Evolutionary conservation across 2,888 invertebrate species (phyloP), one percentile per base, ranked within the genome.

Genomic region (Chesias legatella): DNA sequence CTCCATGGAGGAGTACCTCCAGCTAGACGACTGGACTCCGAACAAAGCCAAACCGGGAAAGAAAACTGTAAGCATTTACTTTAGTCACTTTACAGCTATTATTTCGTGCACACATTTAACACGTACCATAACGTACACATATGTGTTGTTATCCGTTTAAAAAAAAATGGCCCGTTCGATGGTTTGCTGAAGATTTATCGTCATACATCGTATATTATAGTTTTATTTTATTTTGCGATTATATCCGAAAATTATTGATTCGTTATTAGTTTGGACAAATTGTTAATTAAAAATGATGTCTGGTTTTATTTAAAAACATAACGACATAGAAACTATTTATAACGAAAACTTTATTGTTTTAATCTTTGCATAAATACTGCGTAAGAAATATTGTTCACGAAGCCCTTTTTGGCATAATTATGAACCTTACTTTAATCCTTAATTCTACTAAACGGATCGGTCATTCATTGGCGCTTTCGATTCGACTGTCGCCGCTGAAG

Each of bases 1-100:
- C 64, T 94, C 96, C 43, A 94, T 98, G 92, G 96, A 97, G 73
- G 97, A 98, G 79, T 98, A 96, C 90, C 91, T 98, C 50, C 96
- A 97, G 81, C 91, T 72, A 88, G 94, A 95, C 79, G 95, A 95
- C 63, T 96, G 92, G 91, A 90, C 89, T 57, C 90, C 92, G 38
- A 88, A 84, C 54, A 76, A 73, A 31, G 83, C 90, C 40, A 88
- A 88, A 49, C 92, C 94, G 34, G 96, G 97, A 54, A 95, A 97
- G 85, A 98, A 98, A 86, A 90, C 95, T 88, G 98, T 98, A 89
- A 90, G 92, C 90, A 63, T 21, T 32, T 24, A 6, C 2, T 10
- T 21, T 34, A 28, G 25, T 29, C 25, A 33, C 23, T 37, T 35
- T 28, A 34, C 20, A 8, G 9, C 36, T 20, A 27, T 27, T 22